Conservation (phyloP, 2,113 vertebrate genomes). For the Onychostoma macrolepis region DNA sequence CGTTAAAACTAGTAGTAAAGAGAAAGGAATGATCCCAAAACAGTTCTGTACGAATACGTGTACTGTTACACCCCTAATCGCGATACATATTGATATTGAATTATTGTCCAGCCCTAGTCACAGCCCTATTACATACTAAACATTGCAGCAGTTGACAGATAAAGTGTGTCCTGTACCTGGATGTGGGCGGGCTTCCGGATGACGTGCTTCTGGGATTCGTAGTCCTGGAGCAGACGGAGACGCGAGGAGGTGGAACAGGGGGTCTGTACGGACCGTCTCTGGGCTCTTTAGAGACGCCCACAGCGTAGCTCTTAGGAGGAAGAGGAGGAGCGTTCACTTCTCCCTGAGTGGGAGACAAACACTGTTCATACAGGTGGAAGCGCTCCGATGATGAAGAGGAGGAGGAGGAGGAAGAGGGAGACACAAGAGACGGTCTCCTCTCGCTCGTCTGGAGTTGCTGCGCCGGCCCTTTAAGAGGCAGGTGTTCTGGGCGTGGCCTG, state of each 20-base stretch:
- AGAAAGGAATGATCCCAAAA: too few relatives aligned
- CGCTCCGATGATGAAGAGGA: slow-evolving; percentile 41
- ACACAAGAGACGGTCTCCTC: slow-evolving; percentile 40
- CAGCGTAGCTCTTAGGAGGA: slow-evolving; percentile 75
- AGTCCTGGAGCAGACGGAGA: not conserved
- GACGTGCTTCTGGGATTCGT: not conserved
- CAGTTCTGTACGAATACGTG: too few relatives aligned
- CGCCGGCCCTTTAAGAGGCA: slow-evolving; percentile 29
- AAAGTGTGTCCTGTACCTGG: slow-evolving; percentile 62
- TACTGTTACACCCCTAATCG: too few relatives aligned
- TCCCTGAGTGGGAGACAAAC: not conserved
- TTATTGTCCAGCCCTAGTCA: too few relatives aligned
- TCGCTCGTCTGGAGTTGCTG: slow-evolving; percentile 12
- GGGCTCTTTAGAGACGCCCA: slow-evolving; percentile 59
- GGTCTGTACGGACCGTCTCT: slow-evolving; percentile 53
- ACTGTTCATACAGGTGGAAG: slow-evolving; percentile 56
- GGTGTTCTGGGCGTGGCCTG: slow-evolving; percentile 17
- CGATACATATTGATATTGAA: too few relatives aligned
- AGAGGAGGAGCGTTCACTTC: slow-evolving; percentile 67
- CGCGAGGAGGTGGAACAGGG: slow-evolving; percentile 49
- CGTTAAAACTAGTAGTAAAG: too few relatives aligned
- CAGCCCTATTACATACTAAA: too few relatives aligned
- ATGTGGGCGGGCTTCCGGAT: slow-evolving; percentile 29
- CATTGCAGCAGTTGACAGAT: not conserved
- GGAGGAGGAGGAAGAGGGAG: slow-evolving; percentile 36